Conservation (phyloP, 2,888 invertebrate genomes). For the Alloplasta piceator region DNA sequence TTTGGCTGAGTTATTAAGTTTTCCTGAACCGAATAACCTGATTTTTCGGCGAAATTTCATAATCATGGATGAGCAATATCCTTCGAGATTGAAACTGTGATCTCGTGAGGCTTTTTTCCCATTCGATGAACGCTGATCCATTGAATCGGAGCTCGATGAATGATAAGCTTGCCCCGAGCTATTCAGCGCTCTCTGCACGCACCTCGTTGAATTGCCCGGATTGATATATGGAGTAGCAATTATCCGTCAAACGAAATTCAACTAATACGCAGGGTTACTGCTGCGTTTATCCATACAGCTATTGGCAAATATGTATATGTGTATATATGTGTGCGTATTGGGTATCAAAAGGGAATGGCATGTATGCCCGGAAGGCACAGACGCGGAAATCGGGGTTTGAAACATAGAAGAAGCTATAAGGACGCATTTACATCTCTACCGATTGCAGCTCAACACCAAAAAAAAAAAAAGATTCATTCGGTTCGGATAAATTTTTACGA, state of each 20-base stretch:
- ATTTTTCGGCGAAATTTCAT: background rate
- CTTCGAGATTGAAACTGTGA: too few relatives aligned
- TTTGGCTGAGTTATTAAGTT: too few relatives aligned
- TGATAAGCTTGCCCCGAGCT: conserved; percentile 24
- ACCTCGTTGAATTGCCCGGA: background rate
- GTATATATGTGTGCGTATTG: background rate
- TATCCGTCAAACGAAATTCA: conserved; percentile 57
- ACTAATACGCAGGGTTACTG: conserved; percentile 58
- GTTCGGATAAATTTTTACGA: too few relatives aligned
- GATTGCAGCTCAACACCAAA: background rate
- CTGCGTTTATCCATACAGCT: background rate
- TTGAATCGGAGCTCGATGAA: background rate
- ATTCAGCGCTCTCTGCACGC: background rate
- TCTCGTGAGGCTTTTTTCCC: background rate
- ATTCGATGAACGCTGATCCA: conserved; percentile 11
- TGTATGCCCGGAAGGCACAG: conserved; percentile 47
- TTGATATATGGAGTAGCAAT: conserved; percentile 39
- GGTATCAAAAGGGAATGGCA: conserved; percentile 28
- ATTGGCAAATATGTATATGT: background rate
- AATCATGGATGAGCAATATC: background rate
- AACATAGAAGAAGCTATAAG: conserved; percentile 15
- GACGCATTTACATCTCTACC: conserved; percentile 30
- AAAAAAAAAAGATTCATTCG: too few relatives aligned
- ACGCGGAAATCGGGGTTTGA: conserved; percentile 4
- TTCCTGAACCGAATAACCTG: background rate